Evolutionary conservation across 1,140 invertebrate genomes (phyloP).

Genomic region (Frieseomelitta varia): DNA sequence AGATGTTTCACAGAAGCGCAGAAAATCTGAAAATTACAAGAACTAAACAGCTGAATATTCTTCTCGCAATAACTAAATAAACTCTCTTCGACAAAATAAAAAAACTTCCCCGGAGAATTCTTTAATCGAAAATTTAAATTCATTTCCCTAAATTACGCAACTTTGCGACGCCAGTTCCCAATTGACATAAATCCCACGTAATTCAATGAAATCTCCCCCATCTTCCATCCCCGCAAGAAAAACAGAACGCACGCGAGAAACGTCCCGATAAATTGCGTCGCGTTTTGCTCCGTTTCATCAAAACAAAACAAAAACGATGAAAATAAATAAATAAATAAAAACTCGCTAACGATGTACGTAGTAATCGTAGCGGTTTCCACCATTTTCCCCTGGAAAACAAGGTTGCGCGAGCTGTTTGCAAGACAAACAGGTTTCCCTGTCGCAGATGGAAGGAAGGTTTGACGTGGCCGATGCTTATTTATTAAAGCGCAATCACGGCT

Average conservation of each 20-base stretch:
- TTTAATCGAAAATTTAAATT: neutral
- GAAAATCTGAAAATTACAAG: no score
- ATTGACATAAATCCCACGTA: no score
- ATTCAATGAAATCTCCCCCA: neutral
- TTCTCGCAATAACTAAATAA: no score
- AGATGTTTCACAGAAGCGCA: no score
- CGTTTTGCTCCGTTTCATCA: neutral
- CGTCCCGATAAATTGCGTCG: neutral
- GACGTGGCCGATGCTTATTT: neutral
- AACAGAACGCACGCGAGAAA: neutral
- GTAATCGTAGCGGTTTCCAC: neutral
- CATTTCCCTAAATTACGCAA: neutral
- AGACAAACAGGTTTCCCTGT: neutral
- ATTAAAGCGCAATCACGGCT: conserved; percentile 23
- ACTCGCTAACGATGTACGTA: neutral
- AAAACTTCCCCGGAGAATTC: neutral
- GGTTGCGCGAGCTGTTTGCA: neutral
- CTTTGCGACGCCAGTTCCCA: no score
- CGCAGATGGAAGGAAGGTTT: neutral
- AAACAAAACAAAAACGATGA: no score
- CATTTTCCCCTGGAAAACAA: neutral
- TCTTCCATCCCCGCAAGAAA: neutral
- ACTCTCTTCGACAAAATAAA: neutral
- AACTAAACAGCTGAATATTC: no score
- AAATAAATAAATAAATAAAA: no score